Conservation (phyloP, 2,888 invertebrate species). For the Thymelicus acteon region DNA sequence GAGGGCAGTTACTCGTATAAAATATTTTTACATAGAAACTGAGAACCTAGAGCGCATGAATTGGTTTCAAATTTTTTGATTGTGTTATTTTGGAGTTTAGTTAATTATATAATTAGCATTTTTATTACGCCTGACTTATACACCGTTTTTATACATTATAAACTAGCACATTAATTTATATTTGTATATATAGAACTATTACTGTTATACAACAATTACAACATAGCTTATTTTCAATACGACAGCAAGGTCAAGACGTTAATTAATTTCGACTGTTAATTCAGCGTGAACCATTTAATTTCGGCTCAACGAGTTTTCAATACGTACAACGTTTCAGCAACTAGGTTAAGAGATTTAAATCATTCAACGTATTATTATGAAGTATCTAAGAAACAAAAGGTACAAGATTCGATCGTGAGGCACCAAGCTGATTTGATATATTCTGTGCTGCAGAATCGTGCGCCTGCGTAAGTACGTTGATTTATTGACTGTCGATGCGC, state of each 20-base stretch:
- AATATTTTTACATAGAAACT: too few relatives aligned
- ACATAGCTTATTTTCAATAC: conserved; percentile 13
- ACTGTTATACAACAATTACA: conserved; percentile 10
- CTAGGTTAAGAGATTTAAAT: conserved; percentile 69
- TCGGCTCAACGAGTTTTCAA: conserved; percentile 27
- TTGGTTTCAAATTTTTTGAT: too few relatives aligned
- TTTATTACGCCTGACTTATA: too few relatives aligned
- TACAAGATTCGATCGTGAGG: conserved; percentile 71
- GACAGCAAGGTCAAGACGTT: conserved; percentile 27
- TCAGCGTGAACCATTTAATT: conserved; percentile 19
- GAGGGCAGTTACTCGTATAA: too few relatives aligned
- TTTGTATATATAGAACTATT: too few relatives aligned
- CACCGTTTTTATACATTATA: too few relatives aligned
- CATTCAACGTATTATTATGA: conserved; percentile 50
- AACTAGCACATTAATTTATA: too few relatives aligned
- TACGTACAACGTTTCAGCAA: conserved; percentile 44
- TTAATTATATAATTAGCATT: too few relatives aligned
- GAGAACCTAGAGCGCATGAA: too few relatives aligned
- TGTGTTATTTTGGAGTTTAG: too few relatives aligned
- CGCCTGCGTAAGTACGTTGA: conserved; percentile 64
- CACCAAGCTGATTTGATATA: conserved; percentile 81
- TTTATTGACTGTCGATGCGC: conserved; percentile 67
- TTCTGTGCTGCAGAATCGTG: conserved; percentile 76
- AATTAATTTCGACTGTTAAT: conserved; percentile 21
- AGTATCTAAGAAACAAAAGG: conserved; percentile 69